A percentile compares a stretch with the other conserved stretches of the same genome.
phyloP scores from a whole-genome alignment of 2,113 vertebrate species.

The Cynopterus brachyotis region DNA sequence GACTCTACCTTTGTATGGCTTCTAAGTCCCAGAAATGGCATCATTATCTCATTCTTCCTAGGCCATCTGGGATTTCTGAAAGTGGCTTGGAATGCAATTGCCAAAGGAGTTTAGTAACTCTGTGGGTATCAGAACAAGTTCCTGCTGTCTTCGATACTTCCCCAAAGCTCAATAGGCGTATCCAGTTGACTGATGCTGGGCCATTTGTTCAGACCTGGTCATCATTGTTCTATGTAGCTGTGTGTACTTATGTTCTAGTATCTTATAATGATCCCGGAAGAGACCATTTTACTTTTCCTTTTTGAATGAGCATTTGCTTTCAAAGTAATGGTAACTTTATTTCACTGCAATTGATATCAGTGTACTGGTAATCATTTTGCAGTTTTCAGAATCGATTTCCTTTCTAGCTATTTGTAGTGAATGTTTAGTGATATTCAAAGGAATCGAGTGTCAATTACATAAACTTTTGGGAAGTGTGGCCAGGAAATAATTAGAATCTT shows the following conservation, averaged over 20 bases:
- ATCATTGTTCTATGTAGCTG: neutral
- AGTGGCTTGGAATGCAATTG: constrained; percentile 7
- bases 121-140: neutral
- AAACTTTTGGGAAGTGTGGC: neutral
- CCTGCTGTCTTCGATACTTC: neutral
- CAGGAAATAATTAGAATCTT: constrained; percentile 51
- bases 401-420: constrained; percentile 8
- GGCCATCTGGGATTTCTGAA: constrained; percentile 22
- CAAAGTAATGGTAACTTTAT: constrained; percentile 27
- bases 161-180: neutral
- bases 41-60: neutral
- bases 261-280: neutral
- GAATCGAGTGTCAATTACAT: neutral
- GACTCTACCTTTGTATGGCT: neutral
- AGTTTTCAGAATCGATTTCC: constrained; percentile 27
- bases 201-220: neutral
- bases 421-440: constrained; percentile 44
- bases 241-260: neutral
- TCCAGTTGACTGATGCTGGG: neutral
- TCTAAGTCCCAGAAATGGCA: neutral
- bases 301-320: neutral
- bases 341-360: neutral
- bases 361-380: neutral
- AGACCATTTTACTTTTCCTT: neutral
- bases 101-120: neutral